These are phyloP conservation scores for Ptilodon capucinus DNA, from an alignment of 2,888 invertebrate genomes.

Conservation along the genomic window DNA sequence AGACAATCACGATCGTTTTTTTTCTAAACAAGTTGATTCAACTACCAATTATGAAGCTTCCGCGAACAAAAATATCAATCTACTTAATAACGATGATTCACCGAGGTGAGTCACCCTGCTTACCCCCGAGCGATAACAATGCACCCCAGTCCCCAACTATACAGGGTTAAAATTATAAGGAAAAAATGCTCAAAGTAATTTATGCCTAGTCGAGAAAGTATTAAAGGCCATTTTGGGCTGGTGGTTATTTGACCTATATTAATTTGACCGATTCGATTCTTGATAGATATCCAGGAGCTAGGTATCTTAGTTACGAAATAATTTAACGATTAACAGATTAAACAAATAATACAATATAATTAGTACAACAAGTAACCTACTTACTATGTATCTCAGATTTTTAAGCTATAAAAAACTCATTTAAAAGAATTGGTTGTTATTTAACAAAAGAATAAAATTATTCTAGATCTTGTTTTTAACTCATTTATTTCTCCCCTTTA, in stretches of 20 bases:
- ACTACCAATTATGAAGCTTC: conserved; percentile 1
- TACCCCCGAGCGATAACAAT: conserved; percentile 22
- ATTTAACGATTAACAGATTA: no score
- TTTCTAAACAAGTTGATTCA: not conserved
- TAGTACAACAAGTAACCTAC: no score
- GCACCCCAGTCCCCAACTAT: conserved; percentile 16
- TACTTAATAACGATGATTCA: conserved; percentile 28
- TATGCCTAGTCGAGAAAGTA: not conserved
- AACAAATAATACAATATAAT: no score
- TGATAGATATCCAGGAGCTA: not conserved
- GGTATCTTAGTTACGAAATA: not conserved
- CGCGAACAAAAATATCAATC: conserved; percentile 8
- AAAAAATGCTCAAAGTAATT: not conserved
- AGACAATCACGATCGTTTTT: no score
- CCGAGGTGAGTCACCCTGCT: conserved; percentile 28
- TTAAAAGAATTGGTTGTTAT: no score
- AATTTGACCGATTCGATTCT: not conserved
- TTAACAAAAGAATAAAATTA: no score
- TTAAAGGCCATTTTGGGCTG: not conserved
- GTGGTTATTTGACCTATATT: not conserved
- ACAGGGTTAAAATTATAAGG: conserved; percentile 1
- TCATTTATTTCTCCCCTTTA: not conserved
- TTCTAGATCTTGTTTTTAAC: no score
- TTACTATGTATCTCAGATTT: no score
- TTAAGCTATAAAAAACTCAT: no score